Evolutionary conservation across 2,888 invertebrate genomes (phyloP), one percentile per base, ranked within the genome.

Genomic region (Morpho achilles): DNA sequence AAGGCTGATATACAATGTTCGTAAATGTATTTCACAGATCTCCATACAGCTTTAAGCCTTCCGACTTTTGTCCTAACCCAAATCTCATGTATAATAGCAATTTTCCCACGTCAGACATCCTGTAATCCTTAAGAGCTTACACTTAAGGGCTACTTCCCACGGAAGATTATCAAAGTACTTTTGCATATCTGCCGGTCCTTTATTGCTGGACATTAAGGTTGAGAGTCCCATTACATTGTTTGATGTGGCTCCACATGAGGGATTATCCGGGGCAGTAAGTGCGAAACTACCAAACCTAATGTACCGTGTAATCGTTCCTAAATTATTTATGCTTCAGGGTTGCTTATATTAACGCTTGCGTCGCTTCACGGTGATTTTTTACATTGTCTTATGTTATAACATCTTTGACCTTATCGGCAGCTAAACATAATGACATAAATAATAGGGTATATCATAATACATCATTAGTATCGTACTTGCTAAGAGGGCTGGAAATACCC

Each of bases 251-350:
- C 62, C 57, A 52, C 56, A 63, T 50, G 58, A 55, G 55, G 65
- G 60, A 66, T 66, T 66, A 66, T 60, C 59, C 55, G 54, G 60
- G 62, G 65, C 62, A 59, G 60, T 55, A 63, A 65, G 61, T 63
- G 65, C 52, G 65, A 65, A 65, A 69, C 64, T 67, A 66, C 66
- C 60, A 64, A 60, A 65, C 63, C 62, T 68, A 69, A 69, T 68
- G 68, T 66, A 49, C 60, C 66, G 64, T 67, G 65, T 71, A 67
- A 73, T 68, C 70, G 71, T 65, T 66, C 68, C 70, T 74, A 71
- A 75, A 72, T 68, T 67, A 68, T 67, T 55, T 54, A 62, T 57
- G 56, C 57, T 57, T 51, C 52, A 46, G 59, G 59, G 61, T 45
- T 49, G 53, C 50, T 51, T 42, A 45, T 50, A 58, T 61, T 52